Conservation (phyloP, 2,888 invertebrate species). For the Villa cingulata region DNA sequence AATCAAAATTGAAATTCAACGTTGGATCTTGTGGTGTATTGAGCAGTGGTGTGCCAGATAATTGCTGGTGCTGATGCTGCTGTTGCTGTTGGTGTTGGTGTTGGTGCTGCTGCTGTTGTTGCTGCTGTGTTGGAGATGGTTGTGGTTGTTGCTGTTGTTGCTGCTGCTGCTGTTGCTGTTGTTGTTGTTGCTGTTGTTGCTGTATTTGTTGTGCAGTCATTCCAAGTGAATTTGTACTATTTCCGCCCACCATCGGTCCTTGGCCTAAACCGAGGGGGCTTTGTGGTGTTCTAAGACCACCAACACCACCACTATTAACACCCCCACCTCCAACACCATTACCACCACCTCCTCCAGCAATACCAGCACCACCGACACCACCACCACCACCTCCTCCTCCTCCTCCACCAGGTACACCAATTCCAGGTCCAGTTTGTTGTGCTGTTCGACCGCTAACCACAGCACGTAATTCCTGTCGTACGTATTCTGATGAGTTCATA, state of each 20-base stretch:
- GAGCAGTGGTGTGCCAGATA: constrained; percentile 25
- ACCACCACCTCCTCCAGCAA: constrained; percentile 56
- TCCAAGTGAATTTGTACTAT: constrained; percentile 28
- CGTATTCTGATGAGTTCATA: constrained; percentile 69
- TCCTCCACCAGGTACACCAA: constrained; percentile 13
- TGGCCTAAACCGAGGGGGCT: constrained; percentile 31
- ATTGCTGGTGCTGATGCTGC: constrained; percentile 17
- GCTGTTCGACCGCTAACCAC: constrained; percentile 73
- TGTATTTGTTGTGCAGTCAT: constrained; percentile 14
- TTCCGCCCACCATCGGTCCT: constrained; percentile 27
- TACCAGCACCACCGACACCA: constrained; percentile 49
- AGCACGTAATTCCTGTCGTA: constrained; percentile 79
- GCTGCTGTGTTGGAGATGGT: constrained; percentile 7
- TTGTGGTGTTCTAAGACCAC: constrained; percentile 29
- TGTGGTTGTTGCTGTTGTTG: constrained; percentile 16
- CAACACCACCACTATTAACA: constrained; percentile 6
- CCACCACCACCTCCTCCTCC: constrained; percentile 43
- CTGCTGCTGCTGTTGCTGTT: constrained; percentile 7
- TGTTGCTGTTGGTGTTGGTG: constrained; percentile 15
- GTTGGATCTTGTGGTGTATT: constrained; percentile 33
- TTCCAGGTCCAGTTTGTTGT: constrained; percentile 31
- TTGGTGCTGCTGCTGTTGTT: constrained; percentile 18
- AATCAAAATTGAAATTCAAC: constrained; percentile 32
- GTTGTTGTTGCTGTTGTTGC: constrained; percentile 16
- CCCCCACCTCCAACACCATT: constrained; percentile 37